Percentiles rank a stretch among this genome's conserved stretches.
Evolutionary conservation across 2,113 vertebrate species (phyloP).

Genomic region (Antechinus flavipes): DNA sequence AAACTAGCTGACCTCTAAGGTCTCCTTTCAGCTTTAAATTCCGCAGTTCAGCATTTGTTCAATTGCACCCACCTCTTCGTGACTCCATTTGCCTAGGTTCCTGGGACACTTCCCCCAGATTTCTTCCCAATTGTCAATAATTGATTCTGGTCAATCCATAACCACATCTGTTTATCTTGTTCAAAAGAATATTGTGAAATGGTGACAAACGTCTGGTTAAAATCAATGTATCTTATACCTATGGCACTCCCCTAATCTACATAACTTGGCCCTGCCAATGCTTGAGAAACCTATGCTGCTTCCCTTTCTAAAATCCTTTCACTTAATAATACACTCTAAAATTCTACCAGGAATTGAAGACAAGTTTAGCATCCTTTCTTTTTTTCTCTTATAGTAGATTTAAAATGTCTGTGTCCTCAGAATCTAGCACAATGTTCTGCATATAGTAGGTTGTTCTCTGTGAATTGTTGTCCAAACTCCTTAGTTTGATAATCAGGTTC

Average conservation of each 20-base stretch:
- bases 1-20: too few species aligned
- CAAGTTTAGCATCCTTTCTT: not conserved
- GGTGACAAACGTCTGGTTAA: not conserved
- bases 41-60: too few species aligned
- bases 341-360: not conserved
- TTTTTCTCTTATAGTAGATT: not conserved
- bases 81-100: not conserved
- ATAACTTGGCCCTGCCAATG: not conserved
- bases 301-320: not conserved
- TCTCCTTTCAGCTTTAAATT: too few species aligned
- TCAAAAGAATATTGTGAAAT: not conserved
- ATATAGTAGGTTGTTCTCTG: not conserved
- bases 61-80: too few species aligned
- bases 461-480: not conserved
- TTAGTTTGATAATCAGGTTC: not conserved
- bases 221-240: not conserved
- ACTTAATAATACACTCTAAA: not conserved
- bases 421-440: not conserved
- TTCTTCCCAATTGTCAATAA: not conserved
- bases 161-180: not conserved
- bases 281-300: not conserved
- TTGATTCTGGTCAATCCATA: not conserved
- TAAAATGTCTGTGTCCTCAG: not conserved
- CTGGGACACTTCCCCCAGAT: not conserved
- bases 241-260: not conserved